phyloP scores from a whole-genome alignment of 2,797 vertebrate genomes.

The Enteromius fasciolatus region DNA sequence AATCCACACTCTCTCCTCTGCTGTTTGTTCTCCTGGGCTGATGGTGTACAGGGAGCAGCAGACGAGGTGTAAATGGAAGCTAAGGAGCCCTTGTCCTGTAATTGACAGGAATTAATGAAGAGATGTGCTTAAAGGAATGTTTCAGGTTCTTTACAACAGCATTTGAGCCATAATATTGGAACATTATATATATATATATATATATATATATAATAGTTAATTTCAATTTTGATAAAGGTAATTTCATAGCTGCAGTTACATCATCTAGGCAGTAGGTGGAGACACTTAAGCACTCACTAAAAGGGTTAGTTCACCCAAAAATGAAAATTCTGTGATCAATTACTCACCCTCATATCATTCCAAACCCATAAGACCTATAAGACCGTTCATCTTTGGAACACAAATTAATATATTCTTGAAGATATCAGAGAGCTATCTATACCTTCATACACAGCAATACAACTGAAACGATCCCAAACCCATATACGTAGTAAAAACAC shows the following conservation, averaged over 20 bases:
- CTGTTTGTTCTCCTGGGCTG: conserved; percentile 75
- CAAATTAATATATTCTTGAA: too few species aligned
- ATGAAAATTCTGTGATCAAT: too few species aligned
- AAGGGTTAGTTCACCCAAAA: neutral
- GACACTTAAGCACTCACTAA: neutral
- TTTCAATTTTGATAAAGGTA: neutral
- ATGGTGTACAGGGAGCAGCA: conserved; percentile 51
- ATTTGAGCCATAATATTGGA: neutral
- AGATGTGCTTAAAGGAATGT: conserved; percentile 35
- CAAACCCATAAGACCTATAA: too few species aligned
- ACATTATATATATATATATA: too few species aligned
- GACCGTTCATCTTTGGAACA: too few species aligned
- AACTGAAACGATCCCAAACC: too few species aligned
- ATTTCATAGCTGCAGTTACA: neutral
- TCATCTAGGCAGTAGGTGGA: neutral
- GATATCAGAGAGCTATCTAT: too few species aligned
- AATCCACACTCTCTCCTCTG: conserved; percentile 86
- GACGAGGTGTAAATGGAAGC: conserved; percentile 48
- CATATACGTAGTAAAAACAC: too few species aligned
- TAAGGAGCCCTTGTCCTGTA: conserved; percentile 40
- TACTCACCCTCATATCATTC: too few species aligned
- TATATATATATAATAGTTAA: too few species aligned
- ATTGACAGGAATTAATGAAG: conserved; percentile 42
- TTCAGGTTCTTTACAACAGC: neutral
- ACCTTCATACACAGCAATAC: too few species aligned